phyloP scores from a whole-genome alignment of 2,888 invertebrate species.

The Allophyes oxyacanthae region DNA sequence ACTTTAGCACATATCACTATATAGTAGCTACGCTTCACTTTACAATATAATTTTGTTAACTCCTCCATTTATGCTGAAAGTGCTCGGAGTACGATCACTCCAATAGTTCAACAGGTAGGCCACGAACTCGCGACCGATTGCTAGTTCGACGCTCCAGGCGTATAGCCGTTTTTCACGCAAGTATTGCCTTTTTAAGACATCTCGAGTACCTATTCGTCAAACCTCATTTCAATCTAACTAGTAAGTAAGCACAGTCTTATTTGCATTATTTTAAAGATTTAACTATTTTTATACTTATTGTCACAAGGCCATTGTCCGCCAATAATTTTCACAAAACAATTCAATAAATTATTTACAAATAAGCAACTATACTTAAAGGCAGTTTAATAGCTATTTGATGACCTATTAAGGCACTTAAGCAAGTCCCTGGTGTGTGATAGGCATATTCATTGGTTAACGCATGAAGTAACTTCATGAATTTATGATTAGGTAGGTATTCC shows the following conservation, averaged over 20 bases:
- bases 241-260: background rate
- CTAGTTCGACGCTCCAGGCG: too few species aligned
- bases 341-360: conserved; percentile 9
- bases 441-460: conserved; percentile 8
- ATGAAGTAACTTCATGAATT: conserved; percentile 1
- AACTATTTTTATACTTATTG: background rate
- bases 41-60: too few species aligned
- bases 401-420: conserved; percentile 1
- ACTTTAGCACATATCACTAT: too few species aligned
- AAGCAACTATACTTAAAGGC: conserved; percentile 8
- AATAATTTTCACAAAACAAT: conserved; percentile 13
- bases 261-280: background rate
- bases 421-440: background rate
- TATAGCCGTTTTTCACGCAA: too few species aligned
- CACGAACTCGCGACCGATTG: too few species aligned
- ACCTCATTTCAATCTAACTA: too few species aligned
- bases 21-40: too few species aligned
- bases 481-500: too few species aligned
- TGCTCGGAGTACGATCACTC: too few species aligned
- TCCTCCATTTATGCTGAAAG: too few species aligned
- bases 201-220: background rate
- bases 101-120: too few species aligned
- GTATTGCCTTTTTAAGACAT: too few species aligned
- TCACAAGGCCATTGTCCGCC: background rate
- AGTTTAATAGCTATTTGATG: conserved; percentile 4